A percentile compares a stretch with the other conserved stretches of the same genome.
Evolutionary conservation across 2,113 vertebrate genomes (phyloP).

Genomic region (Otus sunia): DNA sequence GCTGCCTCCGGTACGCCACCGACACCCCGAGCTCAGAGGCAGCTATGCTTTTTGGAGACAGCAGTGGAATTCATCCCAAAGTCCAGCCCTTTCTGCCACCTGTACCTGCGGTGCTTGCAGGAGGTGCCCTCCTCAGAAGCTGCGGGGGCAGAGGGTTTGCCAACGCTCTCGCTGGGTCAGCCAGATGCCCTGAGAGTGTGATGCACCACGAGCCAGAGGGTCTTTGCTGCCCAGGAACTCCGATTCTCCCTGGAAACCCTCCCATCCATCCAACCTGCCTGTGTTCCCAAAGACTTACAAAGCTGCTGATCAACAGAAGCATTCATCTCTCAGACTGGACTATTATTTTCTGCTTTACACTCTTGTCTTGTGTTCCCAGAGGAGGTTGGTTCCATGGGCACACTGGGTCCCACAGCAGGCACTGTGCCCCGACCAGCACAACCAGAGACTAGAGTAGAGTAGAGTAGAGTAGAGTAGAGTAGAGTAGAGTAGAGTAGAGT

Average conservation of each 20-base stretch:
- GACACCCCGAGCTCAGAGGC: neutral
- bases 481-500: neutral
- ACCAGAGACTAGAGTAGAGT: no score
- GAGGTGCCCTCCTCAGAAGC: neutral
- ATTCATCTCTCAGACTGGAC: neutral
- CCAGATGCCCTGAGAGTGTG: neutral
- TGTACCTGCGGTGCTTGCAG: rapidly evolving
- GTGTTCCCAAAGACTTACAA: neutral
- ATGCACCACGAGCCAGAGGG: rapidly evolving
- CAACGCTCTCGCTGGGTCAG: neutral
- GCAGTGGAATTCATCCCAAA: rapidly evolving
- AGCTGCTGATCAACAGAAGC: neutral
- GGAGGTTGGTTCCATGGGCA: no score
- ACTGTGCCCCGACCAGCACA: rapidly evolving
- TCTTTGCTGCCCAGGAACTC: neutral
- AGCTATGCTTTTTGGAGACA: no score
- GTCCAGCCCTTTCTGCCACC: neutral
- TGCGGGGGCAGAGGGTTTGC: neutral
- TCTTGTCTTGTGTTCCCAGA: neutral
- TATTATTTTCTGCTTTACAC: neutral
- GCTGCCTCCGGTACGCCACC: neutral
- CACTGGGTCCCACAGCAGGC: rapidly evolving
- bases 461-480: neutral
- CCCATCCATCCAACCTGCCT: neutral
- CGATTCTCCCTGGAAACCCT: neutral